phyloP scores from a whole-genome alignment of 2,797 vertebrate genomes.

The Oreonectes daqikongensis region DNA sequence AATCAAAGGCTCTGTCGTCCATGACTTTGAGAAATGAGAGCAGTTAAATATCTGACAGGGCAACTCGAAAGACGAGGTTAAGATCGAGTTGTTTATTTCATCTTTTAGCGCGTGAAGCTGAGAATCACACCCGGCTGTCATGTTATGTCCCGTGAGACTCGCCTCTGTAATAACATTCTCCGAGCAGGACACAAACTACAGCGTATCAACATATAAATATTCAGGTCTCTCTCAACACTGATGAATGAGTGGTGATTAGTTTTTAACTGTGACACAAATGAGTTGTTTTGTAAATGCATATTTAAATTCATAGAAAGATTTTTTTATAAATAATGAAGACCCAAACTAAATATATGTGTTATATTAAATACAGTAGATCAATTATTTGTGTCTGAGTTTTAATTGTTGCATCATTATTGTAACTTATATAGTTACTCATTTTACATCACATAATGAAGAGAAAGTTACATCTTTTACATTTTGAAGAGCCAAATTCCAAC shows the following conservation, averaged over 20 bases:
- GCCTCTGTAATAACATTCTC: neutral
- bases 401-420: too few relatives aligned
- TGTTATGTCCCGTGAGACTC: neutral
- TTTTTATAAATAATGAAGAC: too few relatives aligned
- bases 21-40: conserved; percentile 46
- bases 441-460: too few relatives aligned
- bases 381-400: too few relatives aligned
- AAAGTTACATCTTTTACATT: too few relatives aligned
- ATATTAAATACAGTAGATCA: too few relatives aligned
- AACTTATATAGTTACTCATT: too few relatives aligned
- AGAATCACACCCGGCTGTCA: neutral
- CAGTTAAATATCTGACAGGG: conserved; percentile 16
- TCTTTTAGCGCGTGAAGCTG: neutral
- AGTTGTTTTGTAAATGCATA: neutral
- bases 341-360: too few relatives aligned
- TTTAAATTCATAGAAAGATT: too few relatives aligned
- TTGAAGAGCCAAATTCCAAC: too few relatives aligned
- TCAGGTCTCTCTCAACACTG: neutral
- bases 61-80: conserved; percentile 16
- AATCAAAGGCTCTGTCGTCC: conserved; percentile 33
- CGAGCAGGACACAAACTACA: neutral
- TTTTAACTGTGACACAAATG: neutral
- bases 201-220: neutral
- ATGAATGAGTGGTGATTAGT: neutral
- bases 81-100: conserved; percentile 28